Conservation (phyloP, 2,797 vertebrate species). For the Chrosomus eos region DNA sequence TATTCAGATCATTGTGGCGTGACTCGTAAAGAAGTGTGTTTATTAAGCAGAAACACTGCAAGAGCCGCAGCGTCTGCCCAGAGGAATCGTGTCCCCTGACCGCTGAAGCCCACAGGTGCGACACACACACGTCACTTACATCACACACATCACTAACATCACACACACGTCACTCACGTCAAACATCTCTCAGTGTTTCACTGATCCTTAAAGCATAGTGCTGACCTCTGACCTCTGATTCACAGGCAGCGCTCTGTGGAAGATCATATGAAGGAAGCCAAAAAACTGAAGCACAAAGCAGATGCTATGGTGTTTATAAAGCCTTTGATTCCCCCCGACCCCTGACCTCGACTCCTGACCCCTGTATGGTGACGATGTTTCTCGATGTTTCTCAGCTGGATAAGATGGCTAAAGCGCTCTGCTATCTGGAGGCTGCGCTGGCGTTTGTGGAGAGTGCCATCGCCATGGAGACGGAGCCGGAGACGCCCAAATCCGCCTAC, state of each 20-base stretch:
- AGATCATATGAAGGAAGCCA: constrained; percentile 91
- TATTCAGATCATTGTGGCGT: not conserved
- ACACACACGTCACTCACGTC: too few species aligned
- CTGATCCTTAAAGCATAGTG: too few species aligned
- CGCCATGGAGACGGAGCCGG: constrained; percentile 85
- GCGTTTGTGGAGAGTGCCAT: constrained; percentile 90
- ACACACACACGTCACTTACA: too few species aligned
- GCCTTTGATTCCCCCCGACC: not conserved
- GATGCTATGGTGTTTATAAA: constrained; percentile 83
- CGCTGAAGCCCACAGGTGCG: not conserved
- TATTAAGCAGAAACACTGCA: not conserved
- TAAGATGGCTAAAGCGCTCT: constrained; percentile 87
- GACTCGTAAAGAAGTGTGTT: not conserved
- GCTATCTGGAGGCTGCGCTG: constrained; percentile 90
- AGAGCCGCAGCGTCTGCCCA: not conserved
- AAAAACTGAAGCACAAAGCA: constrained; percentile 92
- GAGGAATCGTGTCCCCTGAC: not conserved
- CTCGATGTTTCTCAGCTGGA: constrained; percentile 73
- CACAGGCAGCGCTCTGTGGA: constrained; percentile 83
- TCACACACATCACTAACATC: too few species aligned
- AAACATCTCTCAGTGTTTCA: too few species aligned
- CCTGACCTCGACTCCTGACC: not conserved
- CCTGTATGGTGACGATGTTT: not conserved
- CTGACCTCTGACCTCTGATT: constrained; percentile 9
- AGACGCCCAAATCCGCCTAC: constrained; percentile 85